A percentile compares a stretch with the other conserved stretches of the same genome.
These are phyloP conservation scores for Halictus ligatus DNA, from an alignment of 2,888 invertebrate species.

Conservation along the genomic window DNA sequence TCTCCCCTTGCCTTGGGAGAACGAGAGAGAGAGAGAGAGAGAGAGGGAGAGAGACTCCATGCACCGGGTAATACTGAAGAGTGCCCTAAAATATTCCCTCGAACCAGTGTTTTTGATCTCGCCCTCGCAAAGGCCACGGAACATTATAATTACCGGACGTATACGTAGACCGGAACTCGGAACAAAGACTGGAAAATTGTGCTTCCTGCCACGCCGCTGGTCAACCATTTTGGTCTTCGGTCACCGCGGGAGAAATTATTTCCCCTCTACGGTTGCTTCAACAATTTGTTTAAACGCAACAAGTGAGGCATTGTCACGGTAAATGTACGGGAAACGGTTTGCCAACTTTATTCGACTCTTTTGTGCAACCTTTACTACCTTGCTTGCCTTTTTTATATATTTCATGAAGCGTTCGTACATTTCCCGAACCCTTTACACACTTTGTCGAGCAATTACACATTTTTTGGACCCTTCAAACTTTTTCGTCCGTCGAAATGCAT, in stretches of 20 bases:
- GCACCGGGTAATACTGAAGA: background rate
- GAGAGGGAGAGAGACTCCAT: background rate
- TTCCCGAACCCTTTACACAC: background rate
- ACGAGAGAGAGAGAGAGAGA: background rate
- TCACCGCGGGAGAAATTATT: constrained; percentile 20
- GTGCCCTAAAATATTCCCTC: constrained; percentile 2
- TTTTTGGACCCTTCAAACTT: too few relatives aligned
- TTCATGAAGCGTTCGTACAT: background rate
- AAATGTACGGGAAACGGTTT: background rate
- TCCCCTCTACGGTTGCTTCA: background rate
- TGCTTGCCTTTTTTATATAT: too few relatives aligned
- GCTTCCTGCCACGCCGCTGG: background rate
- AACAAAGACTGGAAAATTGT: constrained; percentile 19
- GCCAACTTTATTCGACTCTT: background rate
- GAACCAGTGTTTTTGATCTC: background rate
- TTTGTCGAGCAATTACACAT: background rate
- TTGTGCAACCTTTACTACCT: background rate
- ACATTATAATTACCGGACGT: constrained; percentile 40
- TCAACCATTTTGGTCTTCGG: background rate
- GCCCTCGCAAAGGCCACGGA: constrained; percentile 5
- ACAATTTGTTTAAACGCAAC: background rate
- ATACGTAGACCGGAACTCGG: background rate
- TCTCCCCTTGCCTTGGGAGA: background rate
- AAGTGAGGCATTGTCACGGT: background rate
- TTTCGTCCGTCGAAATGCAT: too few relatives aligned